A percentile compares a stretch with the other conserved stretches of the same genome.
Evolutionary conservation across 2,113 vertebrate genomes (phyloP).

Genomic region (Heloderma charlesbogerti): DNA sequence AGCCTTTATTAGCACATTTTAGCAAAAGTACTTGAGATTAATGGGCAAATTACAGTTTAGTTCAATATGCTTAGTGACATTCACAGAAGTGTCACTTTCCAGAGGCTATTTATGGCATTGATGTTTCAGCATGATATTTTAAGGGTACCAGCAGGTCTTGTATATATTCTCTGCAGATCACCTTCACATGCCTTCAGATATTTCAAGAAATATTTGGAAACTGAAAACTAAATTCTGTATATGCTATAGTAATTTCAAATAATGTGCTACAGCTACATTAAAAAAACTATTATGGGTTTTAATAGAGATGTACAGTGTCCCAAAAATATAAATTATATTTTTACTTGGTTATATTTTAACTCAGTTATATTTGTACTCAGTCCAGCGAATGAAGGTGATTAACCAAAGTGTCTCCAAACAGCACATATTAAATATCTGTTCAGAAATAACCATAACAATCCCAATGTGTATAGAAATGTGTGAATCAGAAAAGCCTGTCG

Average conservation of each 20-base stretch:
- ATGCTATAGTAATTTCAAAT: neutral
- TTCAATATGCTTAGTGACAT: slow-evolving; percentile 44
- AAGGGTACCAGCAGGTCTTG: slow-evolving; percentile 55
- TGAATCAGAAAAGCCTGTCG: too few species aligned
- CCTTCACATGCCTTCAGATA: slow-evolving; percentile 46
- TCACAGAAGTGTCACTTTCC: slow-evolving; percentile 65
- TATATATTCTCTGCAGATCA: slow-evolving; percentile 64
- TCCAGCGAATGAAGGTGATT: neutral
- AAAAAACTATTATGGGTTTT: too few species aligned
- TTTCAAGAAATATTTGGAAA: neutral
- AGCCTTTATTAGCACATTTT: neutral
- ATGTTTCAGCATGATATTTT: slow-evolving; percentile 61
- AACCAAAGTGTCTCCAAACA: neutral
- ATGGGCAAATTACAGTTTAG: slow-evolving; percentile 12
- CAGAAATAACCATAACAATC: neutral
- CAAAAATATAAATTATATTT: neutral
- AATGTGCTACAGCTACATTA: neutral
- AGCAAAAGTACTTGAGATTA: slow-evolving; percentile 4
- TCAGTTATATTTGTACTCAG: neutral
- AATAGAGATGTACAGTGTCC: neutral
- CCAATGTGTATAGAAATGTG: neutral
- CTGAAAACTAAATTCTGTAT: slow-evolving; percentile 1
- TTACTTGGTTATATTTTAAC: neutral
- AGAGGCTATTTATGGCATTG: slow-evolving; percentile 66
- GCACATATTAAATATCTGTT: neutral